Conservation (phyloP, 1,140 invertebrate species). For the silkworm (Bombyx mori) region DNA sequence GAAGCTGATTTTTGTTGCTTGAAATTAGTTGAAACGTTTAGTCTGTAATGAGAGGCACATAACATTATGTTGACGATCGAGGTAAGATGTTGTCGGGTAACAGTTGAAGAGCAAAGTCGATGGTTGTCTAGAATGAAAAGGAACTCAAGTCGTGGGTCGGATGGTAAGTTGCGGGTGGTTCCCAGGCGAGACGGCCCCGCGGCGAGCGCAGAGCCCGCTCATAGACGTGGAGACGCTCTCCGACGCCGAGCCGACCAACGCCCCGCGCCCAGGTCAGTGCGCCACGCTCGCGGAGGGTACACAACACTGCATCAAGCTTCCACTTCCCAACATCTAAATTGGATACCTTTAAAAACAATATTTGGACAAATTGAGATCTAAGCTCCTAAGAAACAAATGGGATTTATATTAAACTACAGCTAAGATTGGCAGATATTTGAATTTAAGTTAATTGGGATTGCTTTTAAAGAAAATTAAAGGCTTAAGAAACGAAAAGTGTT, state of each 20-base stretch:
- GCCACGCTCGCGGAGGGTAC: constrained; percentile 46
- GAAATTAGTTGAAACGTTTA: too few species aligned
- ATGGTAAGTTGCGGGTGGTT: constrained; percentile 11
- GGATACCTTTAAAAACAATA: too few species aligned
- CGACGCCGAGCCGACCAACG: constrained; percentile 70
- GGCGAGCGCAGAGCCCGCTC: constrained; percentile 76
- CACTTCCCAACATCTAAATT: neutral
- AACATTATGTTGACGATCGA: neutral
- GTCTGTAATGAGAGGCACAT: neutral
- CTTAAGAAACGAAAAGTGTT: constrained; percentile 13
- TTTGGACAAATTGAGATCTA: too few species aligned
- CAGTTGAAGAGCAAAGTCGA: too few species aligned
- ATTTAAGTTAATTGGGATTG: too few species aligned
- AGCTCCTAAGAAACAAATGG: too few species aligned
- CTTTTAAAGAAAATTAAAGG: too few species aligned
- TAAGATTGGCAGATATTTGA: too few species aligned
- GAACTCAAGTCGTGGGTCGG: constrained; percentile 6
- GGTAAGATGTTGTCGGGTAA: too few species aligned
- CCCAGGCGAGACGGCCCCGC: constrained; percentile 78
- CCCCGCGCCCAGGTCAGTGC: constrained; percentile 74
- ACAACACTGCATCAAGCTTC: constrained; percentile 18
- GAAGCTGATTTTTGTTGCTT: too few species aligned
- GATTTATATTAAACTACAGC: too few species aligned
- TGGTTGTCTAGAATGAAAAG: constrained; percentile 1
- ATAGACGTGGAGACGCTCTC: constrained; percentile 84